Percentiles rank a stretch among this genome's conserved stretches.
These are phyloP conservation scores for Crocallis elinguaria DNA, from an alignment of 2,888 invertebrate species.

Conservation along the genomic window DNA sequence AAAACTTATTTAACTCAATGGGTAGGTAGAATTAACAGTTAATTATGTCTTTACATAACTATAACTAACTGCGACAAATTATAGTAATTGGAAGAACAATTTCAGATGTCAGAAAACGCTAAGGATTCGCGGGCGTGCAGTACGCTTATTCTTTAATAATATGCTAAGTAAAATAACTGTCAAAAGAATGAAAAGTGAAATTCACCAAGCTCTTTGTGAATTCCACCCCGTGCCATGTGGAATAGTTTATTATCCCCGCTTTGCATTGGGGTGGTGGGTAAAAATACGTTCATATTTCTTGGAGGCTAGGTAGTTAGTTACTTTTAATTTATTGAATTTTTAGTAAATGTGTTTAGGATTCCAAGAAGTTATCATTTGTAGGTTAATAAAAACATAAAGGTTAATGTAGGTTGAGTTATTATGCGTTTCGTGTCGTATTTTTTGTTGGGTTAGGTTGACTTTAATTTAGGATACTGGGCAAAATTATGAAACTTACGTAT, in stretches of 20 bases:
- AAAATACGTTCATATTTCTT: too few relatives aligned
- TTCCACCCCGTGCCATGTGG: slow-evolving; percentile 13
- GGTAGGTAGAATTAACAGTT: too few relatives aligned
- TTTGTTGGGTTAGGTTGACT: too few relatives aligned
- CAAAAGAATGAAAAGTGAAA: slow-evolving; percentile 27
- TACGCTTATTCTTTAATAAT: slow-evolving; percentile 25
- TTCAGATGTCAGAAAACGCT: not conserved
- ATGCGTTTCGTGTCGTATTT: too few relatives aligned
- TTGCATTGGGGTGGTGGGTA: slow-evolving; percentile 4
- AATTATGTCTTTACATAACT: too few relatives aligned
- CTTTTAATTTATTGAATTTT: not conserved
- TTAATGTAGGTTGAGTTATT: too few relatives aligned
- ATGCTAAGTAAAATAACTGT: slow-evolving; percentile 33
- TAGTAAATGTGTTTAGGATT: not conserved
- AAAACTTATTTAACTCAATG: too few relatives aligned
- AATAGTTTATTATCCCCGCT: slow-evolving; percentile 25
- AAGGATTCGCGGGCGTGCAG: slow-evolving; percentile 1
- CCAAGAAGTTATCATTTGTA: not conserved
- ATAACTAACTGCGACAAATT: not conserved
- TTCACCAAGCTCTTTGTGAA: slow-evolving; percentile 14
- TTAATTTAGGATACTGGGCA: too few relatives aligned
- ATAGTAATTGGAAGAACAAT: not conserved
- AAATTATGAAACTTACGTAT: too few relatives aligned
- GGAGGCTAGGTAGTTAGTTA: not conserved
- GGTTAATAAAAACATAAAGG: too few relatives aligned